Base-by-base conservation (phyloP, 2,113 vertebrate species). In the Herpailurus yagouaroundi region DNA sequence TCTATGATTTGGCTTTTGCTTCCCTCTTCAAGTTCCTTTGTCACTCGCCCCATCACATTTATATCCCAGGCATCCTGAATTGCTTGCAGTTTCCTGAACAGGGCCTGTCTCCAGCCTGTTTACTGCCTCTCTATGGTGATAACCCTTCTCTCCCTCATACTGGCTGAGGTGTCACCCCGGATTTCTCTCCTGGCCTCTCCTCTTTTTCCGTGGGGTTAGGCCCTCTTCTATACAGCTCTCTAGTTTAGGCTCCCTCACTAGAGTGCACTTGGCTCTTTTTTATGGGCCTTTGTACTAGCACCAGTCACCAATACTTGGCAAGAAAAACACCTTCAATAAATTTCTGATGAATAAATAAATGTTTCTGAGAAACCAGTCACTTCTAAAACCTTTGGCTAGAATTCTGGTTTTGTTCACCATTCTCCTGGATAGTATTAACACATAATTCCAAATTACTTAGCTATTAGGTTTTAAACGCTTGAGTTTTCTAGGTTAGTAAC, bases 381-480 rank as follows among this genome's bases (percentile, higher is more conserved):
- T 45, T 82, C 77, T 27, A 74, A 86, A 66, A 94, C 31, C 18
- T 87, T 73, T 96, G 79, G 45, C 76, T 88, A 89, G 69, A 79
- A 64, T 89, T 74, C 33, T 90, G 18, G 45, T 55, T 84, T 91
- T 96, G 71, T 94, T 96, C 18, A 84, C 18, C 36, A 80, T 81
- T 85, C 36, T 91, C 25, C 38, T 95, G 94, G 64, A 55, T 64
- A 86, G 79, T 66, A 52, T 76, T 77, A 89, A 88, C 21, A 92
- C 6, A 92, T 41, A 90, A 89, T 64, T 96, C 71, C 6, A 45
- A 96, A 88, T 69, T 87, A 92, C 23, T 95, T 84, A 94, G 48
- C 27, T 93, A 81, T 66, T 95, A 84, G 66, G 12, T 92, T 77
- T 87, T 60, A 80, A 88, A 84, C 7, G 8, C 12, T 52, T 87